A percentile compares a stretch with the other conserved stretches of the same genome.
Conservation (phyloP, 30 jellyfish, hydroid and myxozoan genomes). For the Hydractinia symbiolongicarpus region DNA sequence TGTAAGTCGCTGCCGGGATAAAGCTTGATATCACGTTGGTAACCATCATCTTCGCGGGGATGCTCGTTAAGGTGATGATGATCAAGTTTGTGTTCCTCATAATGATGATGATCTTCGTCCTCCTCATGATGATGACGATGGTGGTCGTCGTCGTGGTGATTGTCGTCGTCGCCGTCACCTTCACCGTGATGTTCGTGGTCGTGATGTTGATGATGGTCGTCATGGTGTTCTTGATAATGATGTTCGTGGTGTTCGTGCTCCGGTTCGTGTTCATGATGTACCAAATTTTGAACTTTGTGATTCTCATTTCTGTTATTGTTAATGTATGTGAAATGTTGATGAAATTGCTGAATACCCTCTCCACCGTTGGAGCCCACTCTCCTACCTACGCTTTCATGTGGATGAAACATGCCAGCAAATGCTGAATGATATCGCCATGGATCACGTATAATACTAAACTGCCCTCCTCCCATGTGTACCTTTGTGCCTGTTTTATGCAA, state of each 20-base stretch:
- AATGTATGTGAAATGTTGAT: conserved; percentile 84
- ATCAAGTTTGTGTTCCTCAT: conserved; percentile 45
- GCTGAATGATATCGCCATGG: conserved; percentile 95
- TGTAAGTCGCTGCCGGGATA: background rate
- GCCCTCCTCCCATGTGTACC: conserved; percentile 94
- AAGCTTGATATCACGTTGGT: background rate
- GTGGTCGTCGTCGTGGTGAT: conserved; percentile 46
- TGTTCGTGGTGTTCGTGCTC: conserved; percentile 52
- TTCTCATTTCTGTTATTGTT: conserved; percentile 69
- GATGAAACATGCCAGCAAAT: conserved; percentile 83
- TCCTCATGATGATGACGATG: conserved; percentile 65
- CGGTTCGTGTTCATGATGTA: conserved; percentile 56
- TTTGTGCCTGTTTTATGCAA: conserved; percentile 71
- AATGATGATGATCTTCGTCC: conserved; percentile 49
- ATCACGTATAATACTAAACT: conserved; percentile 77
- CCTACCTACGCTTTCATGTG: conserved; percentile 67
- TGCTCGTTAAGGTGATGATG: conserved; percentile 46
- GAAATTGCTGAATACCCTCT: conserved; percentile 71
- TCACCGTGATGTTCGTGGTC: conserved; percentile 58
- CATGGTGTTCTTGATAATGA: conserved; percentile 49
- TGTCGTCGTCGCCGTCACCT: conserved; percentile 61
- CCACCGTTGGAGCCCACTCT: conserved; percentile 20
- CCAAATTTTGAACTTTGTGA: conserved; percentile 52
- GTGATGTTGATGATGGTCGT: conserved; percentile 49
- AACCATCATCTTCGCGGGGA: conserved; percentile 15